These are phyloP conservation scores for Temnothorax ravouxi DNA, from an alignment of 2,888 invertebrate species.

Conservation along the genomic window DNA sequence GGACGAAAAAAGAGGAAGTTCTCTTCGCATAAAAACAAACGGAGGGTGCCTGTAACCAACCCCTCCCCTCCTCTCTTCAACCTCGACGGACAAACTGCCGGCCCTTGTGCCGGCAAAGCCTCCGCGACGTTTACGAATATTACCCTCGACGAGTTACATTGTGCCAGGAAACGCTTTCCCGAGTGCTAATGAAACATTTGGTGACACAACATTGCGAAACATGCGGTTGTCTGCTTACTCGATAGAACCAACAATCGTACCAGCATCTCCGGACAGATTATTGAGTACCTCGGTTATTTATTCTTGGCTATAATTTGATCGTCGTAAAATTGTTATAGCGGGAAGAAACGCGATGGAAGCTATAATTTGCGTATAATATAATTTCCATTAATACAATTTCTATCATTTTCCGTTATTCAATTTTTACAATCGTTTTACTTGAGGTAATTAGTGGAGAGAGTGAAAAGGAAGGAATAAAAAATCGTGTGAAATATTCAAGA, in stretches of 20 bases:
- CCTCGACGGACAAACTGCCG: conserved; percentile 24
- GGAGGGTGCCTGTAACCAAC: conserved; percentile 27
- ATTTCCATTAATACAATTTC: neutral
- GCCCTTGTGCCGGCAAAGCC: neutral
- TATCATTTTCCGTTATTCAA: neutral
- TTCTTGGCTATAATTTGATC: neutral
- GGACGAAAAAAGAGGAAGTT: conserved; percentile 15
- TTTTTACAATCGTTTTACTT: neutral
- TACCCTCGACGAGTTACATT: conserved; percentile 7
- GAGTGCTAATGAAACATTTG: conserved; percentile 51
- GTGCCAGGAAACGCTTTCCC: neutral
- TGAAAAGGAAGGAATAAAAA: neutral
- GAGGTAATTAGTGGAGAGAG: neutral
- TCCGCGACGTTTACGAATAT: conserved; percentile 35
- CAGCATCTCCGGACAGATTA: neutral
- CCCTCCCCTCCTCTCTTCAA: neutral
- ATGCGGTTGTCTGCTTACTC: conserved; percentile 17
- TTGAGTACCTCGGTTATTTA: conserved; percentile 2
- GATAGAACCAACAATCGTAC: neutral
- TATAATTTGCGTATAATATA: neutral
- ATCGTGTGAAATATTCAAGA: neutral
- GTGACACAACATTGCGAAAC: conserved; percentile 39
- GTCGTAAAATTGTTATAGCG: neutral
- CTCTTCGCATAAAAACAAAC: conserved; percentile 29
- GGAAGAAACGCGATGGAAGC: neutral